Evolutionary conservation across 2,113 vertebrate species (phyloP).

Genomic region (Fulica atra): DNA sequence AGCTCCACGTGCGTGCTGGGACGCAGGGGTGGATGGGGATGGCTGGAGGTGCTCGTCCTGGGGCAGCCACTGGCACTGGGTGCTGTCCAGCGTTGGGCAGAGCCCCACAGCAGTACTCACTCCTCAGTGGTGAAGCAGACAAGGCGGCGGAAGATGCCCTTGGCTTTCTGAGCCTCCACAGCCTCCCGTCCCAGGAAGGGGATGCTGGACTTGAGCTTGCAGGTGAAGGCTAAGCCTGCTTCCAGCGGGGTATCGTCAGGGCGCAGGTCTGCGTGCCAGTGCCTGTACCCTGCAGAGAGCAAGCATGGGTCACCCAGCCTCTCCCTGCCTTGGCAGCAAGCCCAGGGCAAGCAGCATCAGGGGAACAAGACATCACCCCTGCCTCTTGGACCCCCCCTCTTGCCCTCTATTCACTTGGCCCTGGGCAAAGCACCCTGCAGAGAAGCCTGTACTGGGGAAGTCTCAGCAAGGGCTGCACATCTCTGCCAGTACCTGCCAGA

Average conservation of each 20-base stretch:
- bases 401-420: too few species aligned
- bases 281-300: slow-evolving; percentile 85
- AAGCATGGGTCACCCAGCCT: background rate
- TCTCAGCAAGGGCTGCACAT: background rate
- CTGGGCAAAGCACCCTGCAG: background rate
- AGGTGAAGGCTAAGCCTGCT: slow-evolving; percentile 91
- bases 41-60: background rate
- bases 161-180: slow-evolving; percentile 84
- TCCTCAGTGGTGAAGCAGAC: slow-evolving; percentile 90
- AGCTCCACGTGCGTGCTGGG: background rate
- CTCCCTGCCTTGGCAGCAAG: background rate
- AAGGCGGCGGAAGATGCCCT: slow-evolving; percentile 85
- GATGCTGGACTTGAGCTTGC: slow-evolving; percentile 85
- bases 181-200: slow-evolving; percentile 88
- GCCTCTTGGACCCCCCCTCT: background rate
- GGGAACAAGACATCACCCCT: background rate
- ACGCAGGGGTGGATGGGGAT: background rate
- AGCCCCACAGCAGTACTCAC: slow-evolving; percentile 67
- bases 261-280: slow-evolving; percentile 94
- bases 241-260: slow-evolving; percentile 90
- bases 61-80: fast-evolving
- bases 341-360: background rate
- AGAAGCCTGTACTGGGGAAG: fast-evolving
- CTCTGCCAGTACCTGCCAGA: background rate
- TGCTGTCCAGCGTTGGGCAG: fast-evolving